Percentiles rank a stretch among this genome's conserved stretches.
Evolutionary conservation across 2,113 vertebrate genomes (phyloP).

Genomic region (Sceloporus tristichus): DNA sequence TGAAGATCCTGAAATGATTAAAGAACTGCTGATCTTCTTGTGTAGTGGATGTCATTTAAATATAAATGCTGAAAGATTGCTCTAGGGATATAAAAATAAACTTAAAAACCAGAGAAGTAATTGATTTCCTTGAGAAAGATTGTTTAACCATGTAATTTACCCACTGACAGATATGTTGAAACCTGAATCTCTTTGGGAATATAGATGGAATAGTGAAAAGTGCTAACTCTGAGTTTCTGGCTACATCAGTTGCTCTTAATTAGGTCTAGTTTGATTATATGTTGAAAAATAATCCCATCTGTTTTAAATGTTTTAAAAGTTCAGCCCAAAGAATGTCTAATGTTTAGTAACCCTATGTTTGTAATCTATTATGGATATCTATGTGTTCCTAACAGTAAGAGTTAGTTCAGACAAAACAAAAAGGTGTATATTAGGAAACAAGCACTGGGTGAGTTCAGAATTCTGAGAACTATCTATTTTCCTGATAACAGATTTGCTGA

Average conservation of each 20-base stretch:
- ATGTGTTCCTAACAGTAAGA: conserved; percentile 8
- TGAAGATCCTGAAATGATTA: conserved; percentile 11
- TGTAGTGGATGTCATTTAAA: conserved; percentile 15
- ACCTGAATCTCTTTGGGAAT: conserved; percentile 53
- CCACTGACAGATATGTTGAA: conserved; percentile 51
- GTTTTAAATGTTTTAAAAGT: conserved; percentile 59
- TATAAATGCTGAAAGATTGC: conserved; percentile 24
- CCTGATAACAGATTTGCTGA: background rate
- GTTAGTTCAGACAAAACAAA: background rate
- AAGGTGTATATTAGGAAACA: too few relatives aligned
- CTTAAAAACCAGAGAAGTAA: conserved; percentile 52
- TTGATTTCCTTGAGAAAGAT: conserved; percentile 58
- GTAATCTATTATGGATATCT: conserved; percentile 24
- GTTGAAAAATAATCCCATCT: conserved; percentile 47
- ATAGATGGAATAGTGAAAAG: conserved; percentile 57
- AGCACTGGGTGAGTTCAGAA: background rate
- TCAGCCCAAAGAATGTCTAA: conserved; percentile 44
- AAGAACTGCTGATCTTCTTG: conserved; percentile 39
- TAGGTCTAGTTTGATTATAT: conserved; percentile 59
- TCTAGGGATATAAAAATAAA: conserved; percentile 54
- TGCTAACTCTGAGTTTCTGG: conserved; percentile 57
- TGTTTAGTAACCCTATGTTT: conserved; percentile 31
- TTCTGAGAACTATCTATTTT: background rate
- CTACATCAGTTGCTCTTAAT: conserved; percentile 64
- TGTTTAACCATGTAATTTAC: conserved; percentile 66